phyloP scores from a whole-genome alignment of 92 coral and sea anemone genomes.

The Epizoanthus rinbou region DNA sequence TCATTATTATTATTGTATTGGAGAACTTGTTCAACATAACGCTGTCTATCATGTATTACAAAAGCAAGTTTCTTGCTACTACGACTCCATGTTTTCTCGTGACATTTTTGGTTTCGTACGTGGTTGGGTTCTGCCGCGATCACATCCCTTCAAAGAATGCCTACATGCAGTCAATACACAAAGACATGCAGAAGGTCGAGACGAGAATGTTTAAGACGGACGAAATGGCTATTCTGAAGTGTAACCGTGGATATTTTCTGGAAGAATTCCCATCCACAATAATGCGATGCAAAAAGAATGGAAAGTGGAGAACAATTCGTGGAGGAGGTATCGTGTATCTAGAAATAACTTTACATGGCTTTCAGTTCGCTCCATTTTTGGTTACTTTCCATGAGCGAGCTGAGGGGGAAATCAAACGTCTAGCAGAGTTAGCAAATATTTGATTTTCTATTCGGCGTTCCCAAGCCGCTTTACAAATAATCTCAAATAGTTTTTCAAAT shows the following conservation, averaged over 20 bases:
- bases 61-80: no score
- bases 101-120: neutral
- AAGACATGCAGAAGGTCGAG: neutral
- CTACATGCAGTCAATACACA: neutral
- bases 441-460: no score
- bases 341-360: no score
- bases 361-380: no score
- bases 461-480: no score
- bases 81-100: neutral
- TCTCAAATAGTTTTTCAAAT: no score
- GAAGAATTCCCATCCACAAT: neutral
- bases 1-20: no score
- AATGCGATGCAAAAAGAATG: slow-evolving; percentile 12
- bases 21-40: no score
- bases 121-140: neutral
- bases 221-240: slow-evolving; percentile 9
- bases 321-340: neutral
- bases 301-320: slow-evolving; percentile 23
- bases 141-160: slow-evolving; percentile 18
- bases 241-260: slow-evolving; percentile 11
- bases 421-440: no score
- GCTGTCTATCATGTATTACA: no score
- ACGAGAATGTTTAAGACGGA: slow-evolving; percentile 1
- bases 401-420: no score
- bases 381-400: no score